Base-by-base conservation (phyloP, 2,888 invertebrate genomes). In the Cosmia pyralina region DNA sequence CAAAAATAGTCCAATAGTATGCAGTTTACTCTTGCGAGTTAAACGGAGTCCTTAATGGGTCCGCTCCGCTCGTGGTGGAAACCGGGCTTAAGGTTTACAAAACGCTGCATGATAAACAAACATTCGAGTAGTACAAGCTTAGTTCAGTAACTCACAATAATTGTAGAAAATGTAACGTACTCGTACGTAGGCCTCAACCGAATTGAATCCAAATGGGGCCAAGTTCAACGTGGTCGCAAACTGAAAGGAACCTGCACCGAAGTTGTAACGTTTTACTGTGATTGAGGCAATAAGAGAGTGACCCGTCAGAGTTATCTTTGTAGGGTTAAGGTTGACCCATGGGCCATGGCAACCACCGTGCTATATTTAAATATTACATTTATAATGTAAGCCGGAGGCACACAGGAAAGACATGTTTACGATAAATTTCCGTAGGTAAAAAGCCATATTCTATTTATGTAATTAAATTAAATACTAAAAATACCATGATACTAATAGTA, bases 221-320 rank as follows among this genome's bases (percentile, higher is more conserved):
- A 79, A 72, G 50, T 50, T 63, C 46, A 63, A 63, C 78, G n/a
- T n/a, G 50, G 50, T 28, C 58, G 22, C 50, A 78, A 52, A 70
- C 44, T 52, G 38, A 58, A 52, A 28, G 57, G 19, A 41, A 57
- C 46, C 38, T 79, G 58, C 17, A 62, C 41, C 13, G 50, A 62
- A 62, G 22, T 13, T 44, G n/a, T 17, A n/a, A 52, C n/a, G 62
- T 52, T 57, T 79, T 58, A 79, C 48, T 60, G 70, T 38, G 50
- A 63, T 46, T 71, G 17, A 15, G 34, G 46, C 50, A 52, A 34
- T 79, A 34, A 70, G 63, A 58, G n/a, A 28, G 57, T 46, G 62
- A 72, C 50, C 50, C 10, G 34, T 38, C 17, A 46, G n/a, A 7
- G 48, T 38, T 41, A 46, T 41, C 46, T 48, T 58, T 79, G 28